Conservation (phyloP, 2,888 invertebrate species). For the Sabellastarte sp. region DNA sequence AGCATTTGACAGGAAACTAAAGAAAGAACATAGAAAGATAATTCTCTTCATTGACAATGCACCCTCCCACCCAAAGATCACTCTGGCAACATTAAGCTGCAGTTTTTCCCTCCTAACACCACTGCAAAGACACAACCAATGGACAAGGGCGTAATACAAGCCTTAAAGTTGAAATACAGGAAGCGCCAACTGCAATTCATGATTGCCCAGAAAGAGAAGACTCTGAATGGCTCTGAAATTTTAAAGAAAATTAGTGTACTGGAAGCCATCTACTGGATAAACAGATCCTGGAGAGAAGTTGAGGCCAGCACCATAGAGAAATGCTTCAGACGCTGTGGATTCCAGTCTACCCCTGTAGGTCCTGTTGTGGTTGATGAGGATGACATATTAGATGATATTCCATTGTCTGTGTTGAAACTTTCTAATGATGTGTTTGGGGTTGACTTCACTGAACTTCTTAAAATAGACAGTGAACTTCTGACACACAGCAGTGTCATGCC, state of each 20-base stretch:
- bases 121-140: conserved; percentile 4
- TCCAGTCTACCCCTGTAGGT: no score
- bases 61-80: background rate
- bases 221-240: background rate
- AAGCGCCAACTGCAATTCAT: background rate
- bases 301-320: background rate
- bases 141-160: background rate
- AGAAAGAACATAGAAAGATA: background rate
- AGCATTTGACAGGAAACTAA: background rate
- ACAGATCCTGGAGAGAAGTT: background rate
- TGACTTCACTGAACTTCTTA: background rate
- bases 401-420: background rate
- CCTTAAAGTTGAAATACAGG: background rate
- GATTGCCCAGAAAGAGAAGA: background rate
- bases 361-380: background rate
- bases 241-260: background rate
- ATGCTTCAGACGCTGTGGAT: background rate
- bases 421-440: background rate
- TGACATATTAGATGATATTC: background rate
- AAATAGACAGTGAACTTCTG: background rate
- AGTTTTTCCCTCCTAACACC: background rate
- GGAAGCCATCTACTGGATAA: conserved; percentile 1
- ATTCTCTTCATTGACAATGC: conserved; percentile 2
- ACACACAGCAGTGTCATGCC: no score
- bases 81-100: background rate